Evolutionary conservation across 2,888 invertebrate genomes (phyloP).

Genomic region (Chromoteleia sp.): DNA sequence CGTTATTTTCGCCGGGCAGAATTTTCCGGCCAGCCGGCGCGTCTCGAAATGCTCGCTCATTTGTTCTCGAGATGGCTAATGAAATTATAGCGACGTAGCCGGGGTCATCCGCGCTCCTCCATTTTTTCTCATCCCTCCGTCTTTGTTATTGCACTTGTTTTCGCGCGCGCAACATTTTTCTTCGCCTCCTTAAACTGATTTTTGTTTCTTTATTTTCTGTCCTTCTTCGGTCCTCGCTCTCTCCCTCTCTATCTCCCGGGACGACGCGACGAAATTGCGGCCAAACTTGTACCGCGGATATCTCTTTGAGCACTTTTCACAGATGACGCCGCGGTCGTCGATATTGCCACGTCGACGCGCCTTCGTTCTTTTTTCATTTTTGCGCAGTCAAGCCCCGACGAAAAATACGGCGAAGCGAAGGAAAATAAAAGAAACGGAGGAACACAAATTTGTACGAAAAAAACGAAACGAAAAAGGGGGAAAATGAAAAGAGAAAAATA

Average conservation of each 20-base stretch:
- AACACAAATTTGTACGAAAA: too few species aligned
- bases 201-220: conserved; percentile 27
- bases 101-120: conserved; percentile 77
- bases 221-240: conserved; percentile 20
- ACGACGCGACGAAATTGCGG: conserved; percentile 79
- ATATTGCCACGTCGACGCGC: conserved; percentile 76
- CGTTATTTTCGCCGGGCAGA: conserved; percentile 76
- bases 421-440: not conserved
- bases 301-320: conserved; percentile 81
- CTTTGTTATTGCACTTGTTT: conserved; percentile 65
- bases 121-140: conserved; percentile 65
- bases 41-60: conserved; percentile 85
- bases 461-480: too few species aligned
- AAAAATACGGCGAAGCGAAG: not conserved
- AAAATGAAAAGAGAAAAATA: too few species aligned
- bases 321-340: conserved; percentile 78
- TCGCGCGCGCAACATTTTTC: conserved; percentile 60
- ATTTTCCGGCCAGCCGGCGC: conserved; percentile 84
- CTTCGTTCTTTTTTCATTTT: conserved; percentile 28
- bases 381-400: conserved; percentile 1
- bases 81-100: conserved; percentile 85
- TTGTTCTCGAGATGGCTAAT: conserved; percentile 86
- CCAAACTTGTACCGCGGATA: conserved; percentile 81
- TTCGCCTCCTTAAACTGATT: conserved; percentile 52
- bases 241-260: conserved; percentile 17